These are phyloP conservation scores for Protonibea diacanthus DNA, from an alignment of 2,797 vertebrate genomes.

Conservation along the genomic window DNA sequence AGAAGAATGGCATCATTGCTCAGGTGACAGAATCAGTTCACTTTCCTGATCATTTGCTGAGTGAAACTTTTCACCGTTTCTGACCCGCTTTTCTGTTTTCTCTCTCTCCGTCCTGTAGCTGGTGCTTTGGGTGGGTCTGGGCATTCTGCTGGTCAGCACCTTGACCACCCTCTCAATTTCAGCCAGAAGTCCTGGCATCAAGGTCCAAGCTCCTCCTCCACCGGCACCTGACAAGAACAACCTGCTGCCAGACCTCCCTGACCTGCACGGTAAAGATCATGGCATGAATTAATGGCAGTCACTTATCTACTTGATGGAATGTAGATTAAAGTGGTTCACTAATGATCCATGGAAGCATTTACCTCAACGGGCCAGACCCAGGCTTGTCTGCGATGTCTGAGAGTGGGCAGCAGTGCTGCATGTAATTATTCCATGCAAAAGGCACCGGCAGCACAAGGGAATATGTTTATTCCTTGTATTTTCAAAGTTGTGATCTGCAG, in stretches of 20 bases:
- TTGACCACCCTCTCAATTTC: constrained; percentile 92
- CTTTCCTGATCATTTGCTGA: neutral
- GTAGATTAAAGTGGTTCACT: constrained; percentile 65
- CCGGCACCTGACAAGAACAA: constrained; percentile 69
- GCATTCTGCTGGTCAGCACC: constrained; percentile 95
- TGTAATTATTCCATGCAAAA: constrained; percentile 59
- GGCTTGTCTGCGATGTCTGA: constrained; percentile 44
- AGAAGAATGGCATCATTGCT: constrained; percentile 90
- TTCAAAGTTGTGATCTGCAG: constrained; percentile 28
- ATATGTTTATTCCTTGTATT: constrained; percentile 59
- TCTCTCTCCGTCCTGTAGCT: constrained; percentile 81
- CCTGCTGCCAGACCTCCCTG: constrained; percentile 64
- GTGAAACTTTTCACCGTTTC: neutral
- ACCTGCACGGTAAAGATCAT: constrained; percentile 85
- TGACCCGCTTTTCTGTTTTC: constrained; percentile 2
- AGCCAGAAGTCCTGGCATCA: constrained; percentile 71
- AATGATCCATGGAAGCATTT: constrained; percentile 73
- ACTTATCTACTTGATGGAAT: constrained; percentile 57
- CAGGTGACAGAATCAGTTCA: constrained; percentile 84
- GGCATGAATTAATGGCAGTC: constrained; percentile 48
- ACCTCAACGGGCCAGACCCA: constrained; percentile 39
- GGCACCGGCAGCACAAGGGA: constrained; percentile 25
- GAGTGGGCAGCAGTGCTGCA: constrained; percentile 42
- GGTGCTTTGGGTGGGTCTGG: constrained; percentile 94
- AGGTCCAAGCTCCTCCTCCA: constrained; percentile 73